Evolutionary conservation across 2,888 invertebrate genomes (phyloP).

Genomic region (Parelbella ahira): DNA sequence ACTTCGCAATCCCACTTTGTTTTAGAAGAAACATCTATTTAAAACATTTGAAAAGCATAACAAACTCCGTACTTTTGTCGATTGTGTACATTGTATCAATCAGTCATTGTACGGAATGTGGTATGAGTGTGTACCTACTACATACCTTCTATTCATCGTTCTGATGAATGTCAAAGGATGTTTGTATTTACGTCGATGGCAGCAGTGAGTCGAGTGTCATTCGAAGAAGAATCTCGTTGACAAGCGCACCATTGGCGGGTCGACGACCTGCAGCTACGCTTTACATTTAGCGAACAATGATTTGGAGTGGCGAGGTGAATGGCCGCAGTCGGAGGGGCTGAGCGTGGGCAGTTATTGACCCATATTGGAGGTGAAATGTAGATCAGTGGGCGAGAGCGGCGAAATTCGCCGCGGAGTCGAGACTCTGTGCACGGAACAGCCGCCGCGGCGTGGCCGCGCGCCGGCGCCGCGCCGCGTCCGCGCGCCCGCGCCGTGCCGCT

Average conservation of each 20-base stretch:
- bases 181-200: conserved; percentile 55
- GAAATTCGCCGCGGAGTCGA: conserved; percentile 68
- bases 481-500: too few species aligned
- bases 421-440: conserved; percentile 36
- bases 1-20: too few species aligned
- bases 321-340: conserved; percentile 75
- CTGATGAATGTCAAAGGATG: conserved; percentile 48
- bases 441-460: conserved; percentile 30
- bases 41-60: conserved; percentile 14
- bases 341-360: conserved; percentile 81
- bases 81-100: conserved; percentile 15
- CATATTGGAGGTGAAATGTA: conserved; percentile 80
- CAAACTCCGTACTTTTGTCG: neutral
- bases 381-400: conserved; percentile 81
- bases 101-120: conserved; percentile 11
- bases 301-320: conserved; percentile 79
- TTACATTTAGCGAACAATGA: conserved; percentile 80
- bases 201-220: conserved; percentile 67
- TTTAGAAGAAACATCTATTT: too few species aligned
- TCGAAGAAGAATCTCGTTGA: conserved; percentile 64
- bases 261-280: conserved; percentile 65
- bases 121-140: conserved; percentile 10
- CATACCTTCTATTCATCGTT: conserved; percentile 21
- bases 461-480: conserved; percentile 25
- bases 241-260: conserved; percentile 60